phyloP scores from a whole-genome alignment of 1,140 invertebrate genomes.

The Gryllus bimaculatus region DNA sequence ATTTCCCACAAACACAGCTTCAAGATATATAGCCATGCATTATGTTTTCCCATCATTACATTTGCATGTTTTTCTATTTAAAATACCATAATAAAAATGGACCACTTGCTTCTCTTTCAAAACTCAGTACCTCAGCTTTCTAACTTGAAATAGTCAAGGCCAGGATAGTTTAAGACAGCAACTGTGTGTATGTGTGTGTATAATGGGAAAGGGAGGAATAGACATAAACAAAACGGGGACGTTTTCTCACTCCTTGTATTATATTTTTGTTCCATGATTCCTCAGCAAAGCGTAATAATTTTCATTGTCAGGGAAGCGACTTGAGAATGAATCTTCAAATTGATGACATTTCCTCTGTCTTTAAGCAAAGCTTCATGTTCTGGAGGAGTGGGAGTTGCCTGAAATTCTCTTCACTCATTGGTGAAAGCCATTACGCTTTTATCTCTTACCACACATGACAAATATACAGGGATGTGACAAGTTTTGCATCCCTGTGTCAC shows the following conservation, averaged over 20 bases:
- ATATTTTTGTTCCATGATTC: background rate
- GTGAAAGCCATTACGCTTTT: background rate
- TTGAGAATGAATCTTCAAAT: background rate
- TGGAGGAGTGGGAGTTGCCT: background rate
- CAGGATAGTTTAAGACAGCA: background rate
- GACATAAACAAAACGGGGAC: background rate
- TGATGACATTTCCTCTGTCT: background rate
- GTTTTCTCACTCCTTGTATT: background rate
- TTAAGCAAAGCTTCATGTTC: background rate
- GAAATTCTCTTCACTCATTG: background rate
- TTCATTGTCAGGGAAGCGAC: background rate
- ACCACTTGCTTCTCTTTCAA: background rate
- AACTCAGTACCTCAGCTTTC: background rate
- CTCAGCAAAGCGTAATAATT: conserved; percentile 4
- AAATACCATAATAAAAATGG: background rate
- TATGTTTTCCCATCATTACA: background rate
- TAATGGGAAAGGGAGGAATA: background rate
- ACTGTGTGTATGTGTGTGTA: background rate
- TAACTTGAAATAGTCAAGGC: background rate
- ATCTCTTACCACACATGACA: background rate
- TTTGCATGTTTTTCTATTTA: background rate
- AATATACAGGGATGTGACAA: background rate
- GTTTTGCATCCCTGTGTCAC: background rate
- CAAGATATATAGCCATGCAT: background rate
- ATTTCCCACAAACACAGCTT: background rate